These are phyloP conservation scores for Xyliphius kryptos DNA, from an alignment of 2,113 vertebrate species.

Conservation along the genomic window DNA sequence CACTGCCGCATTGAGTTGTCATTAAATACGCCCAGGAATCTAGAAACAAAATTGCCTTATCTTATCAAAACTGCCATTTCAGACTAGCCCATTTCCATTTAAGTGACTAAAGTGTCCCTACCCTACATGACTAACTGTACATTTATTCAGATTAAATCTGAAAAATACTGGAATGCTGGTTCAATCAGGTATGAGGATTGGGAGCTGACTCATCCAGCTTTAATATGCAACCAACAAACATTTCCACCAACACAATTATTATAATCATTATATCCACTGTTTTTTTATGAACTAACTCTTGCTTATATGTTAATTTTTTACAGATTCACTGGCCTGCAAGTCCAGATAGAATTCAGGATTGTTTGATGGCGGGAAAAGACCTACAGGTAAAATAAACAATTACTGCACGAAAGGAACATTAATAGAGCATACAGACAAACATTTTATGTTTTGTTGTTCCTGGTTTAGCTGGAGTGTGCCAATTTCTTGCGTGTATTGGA, in stretches of 20 bases:
- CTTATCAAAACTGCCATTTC: slow-evolving; percentile 53
- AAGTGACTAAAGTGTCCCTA: too few species aligned
- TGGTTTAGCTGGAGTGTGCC: slow-evolving; percentile 62
- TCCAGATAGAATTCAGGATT: slow-evolving; percentile 67
- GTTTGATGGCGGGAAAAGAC: slow-evolving; percentile 72
- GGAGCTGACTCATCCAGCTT: slow-evolving; percentile 1
- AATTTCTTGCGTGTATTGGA: slow-evolving; percentile 73
- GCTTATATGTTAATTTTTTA: neutral
- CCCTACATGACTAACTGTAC: too few species aligned
- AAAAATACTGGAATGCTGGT: neutral
- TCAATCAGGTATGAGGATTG: slow-evolving; percentile 13
- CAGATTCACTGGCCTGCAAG: slow-evolving; percentile 71
- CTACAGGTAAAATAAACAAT: slow-evolving; percentile 56
- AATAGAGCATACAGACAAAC: too few species aligned
- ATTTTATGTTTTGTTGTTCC: neutral
- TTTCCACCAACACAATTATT: too few species aligned
- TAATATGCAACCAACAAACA: neutral
- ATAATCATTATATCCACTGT: too few species aligned
- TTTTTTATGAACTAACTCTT: too few species aligned
- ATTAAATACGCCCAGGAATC: slow-evolving; percentile 40
- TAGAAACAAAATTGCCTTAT: slow-evolving; percentile 50
- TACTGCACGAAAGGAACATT: too few species aligned
- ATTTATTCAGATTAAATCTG: too few species aligned
- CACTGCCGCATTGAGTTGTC: neutral
- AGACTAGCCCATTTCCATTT: slow-evolving; percentile 22